phyloP scores from a whole-genome alignment of 2,888 invertebrate genomes.

The Ecliptopera silaceata region DNA sequence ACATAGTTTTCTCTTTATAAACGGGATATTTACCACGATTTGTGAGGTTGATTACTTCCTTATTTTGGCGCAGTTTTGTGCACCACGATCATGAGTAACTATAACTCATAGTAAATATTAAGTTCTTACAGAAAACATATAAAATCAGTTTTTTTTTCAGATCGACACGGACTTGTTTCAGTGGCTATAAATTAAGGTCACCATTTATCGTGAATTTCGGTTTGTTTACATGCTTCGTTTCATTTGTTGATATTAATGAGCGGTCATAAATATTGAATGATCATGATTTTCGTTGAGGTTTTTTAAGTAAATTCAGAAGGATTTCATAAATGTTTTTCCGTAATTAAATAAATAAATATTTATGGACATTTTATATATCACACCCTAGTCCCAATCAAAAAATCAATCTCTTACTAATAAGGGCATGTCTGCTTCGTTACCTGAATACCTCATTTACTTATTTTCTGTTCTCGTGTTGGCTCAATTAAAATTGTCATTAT shows the following conservation, averaged over 20 bases:
- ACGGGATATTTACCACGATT: too few species aligned
- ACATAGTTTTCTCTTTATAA: too few species aligned
- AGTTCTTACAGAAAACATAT: not conserved
- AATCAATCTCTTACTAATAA: too few species aligned
- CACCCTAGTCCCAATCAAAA: too few species aligned
- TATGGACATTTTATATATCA: too few species aligned
- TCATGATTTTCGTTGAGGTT: not conserved
- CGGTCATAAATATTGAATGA: not conserved
- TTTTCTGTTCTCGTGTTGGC: conserved; percentile 29
- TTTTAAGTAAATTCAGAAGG: not conserved
- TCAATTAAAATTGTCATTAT: conserved; percentile 18
- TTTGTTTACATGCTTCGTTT: conserved; percentile 4
- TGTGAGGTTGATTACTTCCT: too few species aligned
- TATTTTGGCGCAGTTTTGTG: too few species aligned
- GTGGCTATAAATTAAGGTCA: not conserved
- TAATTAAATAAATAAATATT: too few species aligned
- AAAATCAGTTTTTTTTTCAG: not conserved
- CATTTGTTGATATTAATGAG: conserved; percentile 8
- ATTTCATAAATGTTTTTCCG: not conserved
- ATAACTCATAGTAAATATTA: too few species aligned
- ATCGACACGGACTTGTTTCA: not conserved
- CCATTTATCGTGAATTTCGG: not conserved
- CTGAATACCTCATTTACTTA: conserved; percentile 38
- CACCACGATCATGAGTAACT: too few species aligned
- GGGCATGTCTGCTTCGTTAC: conserved; percentile 42